Percentiles rank a stretch among this genome's conserved stretches.
Conservation (phyloP, 2,888 invertebrate genomes). For the Leptogaster cylindrica region DNA sequence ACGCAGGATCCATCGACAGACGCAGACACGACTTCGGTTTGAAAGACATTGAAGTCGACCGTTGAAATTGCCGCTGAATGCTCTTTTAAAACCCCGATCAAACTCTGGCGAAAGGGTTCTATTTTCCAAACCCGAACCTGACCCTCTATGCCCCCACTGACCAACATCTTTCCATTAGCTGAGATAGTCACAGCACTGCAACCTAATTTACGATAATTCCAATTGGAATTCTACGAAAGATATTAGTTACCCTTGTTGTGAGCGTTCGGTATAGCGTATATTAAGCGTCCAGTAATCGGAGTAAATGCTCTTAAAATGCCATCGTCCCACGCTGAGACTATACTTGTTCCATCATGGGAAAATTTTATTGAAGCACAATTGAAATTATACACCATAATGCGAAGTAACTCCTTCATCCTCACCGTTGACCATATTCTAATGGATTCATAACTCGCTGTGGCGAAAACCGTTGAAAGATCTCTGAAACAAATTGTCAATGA, state of each 20-base stretch:
- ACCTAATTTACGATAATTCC: too few species aligned
- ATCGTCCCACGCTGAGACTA: constrained; percentile 86
- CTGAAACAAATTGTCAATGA: constrained; percentile 61
- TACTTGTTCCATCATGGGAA: constrained; percentile 77
- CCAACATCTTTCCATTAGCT: constrained; percentile 71
- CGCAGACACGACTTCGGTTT: constrained; percentile 85
- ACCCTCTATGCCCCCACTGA: constrained; percentile 93
- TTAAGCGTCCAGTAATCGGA: constrained; percentile 78
- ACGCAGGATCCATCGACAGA: constrained; percentile 93
- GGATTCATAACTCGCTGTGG: constrained; percentile 83
- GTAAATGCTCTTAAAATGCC: constrained; percentile 82
- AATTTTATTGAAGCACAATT: constrained; percentile 81
- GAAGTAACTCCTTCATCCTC: constrained; percentile 78
- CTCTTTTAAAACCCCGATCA: constrained; percentile 82
- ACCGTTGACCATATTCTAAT: constrained; percentile 84
- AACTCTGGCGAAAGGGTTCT: constrained; percentile 69
- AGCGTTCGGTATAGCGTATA: constrained; percentile 85
- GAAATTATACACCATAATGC: constrained; percentile 87
- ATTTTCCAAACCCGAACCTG: constrained; percentile 86
- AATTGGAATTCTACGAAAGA: too few species aligned
- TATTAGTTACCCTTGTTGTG: constrained; percentile 77
- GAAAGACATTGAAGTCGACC: constrained; percentile 76
- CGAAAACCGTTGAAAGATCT: constrained; percentile 84
- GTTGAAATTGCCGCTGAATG: constrained; percentile 88
- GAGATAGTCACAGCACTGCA: constrained; percentile 79